These are phyloP conservation scores for Galaxea fascicularis DNA, from an alignment of 92 coral and sea anemone genomes.

Conservation along the genomic window DNA sequence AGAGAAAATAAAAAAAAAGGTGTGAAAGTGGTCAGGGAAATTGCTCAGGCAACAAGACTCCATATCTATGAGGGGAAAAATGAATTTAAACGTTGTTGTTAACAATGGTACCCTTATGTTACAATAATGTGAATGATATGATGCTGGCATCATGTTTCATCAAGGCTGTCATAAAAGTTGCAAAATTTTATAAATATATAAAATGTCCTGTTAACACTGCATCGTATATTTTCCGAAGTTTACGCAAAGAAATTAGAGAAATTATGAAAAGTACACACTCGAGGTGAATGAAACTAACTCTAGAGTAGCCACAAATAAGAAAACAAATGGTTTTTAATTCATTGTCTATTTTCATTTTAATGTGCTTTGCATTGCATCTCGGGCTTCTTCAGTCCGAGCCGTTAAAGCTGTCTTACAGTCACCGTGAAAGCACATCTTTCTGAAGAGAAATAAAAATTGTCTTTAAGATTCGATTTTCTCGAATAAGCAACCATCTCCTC, in stretches of 20 bases:
- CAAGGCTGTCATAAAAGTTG: conserved; percentile 42
- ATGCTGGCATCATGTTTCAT: conserved; percentile 52
- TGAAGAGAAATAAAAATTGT: no score
- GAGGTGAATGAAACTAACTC: neutral
- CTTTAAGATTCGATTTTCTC: no score
- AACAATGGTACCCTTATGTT: neutral
- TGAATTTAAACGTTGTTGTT: neutral
- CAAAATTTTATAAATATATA: neutral
- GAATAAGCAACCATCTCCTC: no score
- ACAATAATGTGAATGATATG: conserved; percentile 13
- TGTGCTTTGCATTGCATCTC: no score
- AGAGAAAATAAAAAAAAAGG: no score
- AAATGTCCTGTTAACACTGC: neutral
- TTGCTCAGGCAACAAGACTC: neutral
- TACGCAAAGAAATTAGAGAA: neutral
- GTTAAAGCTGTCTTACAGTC: no score
- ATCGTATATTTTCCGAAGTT: no score
- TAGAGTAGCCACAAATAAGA: no score
- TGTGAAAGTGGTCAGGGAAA: neutral
- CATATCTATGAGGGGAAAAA: neutral
- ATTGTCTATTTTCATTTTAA: no score
- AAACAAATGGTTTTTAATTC: no score
- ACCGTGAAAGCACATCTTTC: no score
- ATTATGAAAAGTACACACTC: neutral
- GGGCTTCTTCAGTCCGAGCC: no score